phyloP scores from a whole-genome alignment of 2,797 vertebrate species.

The Syndactyla subalaris region DNA sequence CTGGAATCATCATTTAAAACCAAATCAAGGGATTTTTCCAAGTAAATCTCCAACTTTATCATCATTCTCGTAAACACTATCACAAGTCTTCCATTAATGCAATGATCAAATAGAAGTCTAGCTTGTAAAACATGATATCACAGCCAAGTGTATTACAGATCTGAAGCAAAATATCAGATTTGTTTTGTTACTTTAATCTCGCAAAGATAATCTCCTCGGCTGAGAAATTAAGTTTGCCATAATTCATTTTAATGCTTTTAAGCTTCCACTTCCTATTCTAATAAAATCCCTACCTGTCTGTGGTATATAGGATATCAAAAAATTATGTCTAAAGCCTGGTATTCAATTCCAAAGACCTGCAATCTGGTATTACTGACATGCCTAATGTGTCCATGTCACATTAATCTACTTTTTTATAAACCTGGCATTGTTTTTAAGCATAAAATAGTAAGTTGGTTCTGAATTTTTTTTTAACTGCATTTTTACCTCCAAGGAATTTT shows the following conservation, averaged over 20 bases:
- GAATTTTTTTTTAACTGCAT: background rate
- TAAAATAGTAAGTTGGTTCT: background rate
- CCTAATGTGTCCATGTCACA: background rate
- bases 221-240: background rate
- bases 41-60: background rate
- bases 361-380: background rate
- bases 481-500: background rate
- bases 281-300: background rate
- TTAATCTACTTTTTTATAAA: background rate
- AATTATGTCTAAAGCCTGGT: background rate
- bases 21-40: background rate
- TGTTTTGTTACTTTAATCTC: background rate
- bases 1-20: background rate
- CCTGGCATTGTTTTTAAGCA: background rate
- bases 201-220: background rate
- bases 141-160: background rate
- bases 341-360: conserved; percentile 1
- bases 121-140: background rate
- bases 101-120: background rate
- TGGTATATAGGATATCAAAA: background rate
- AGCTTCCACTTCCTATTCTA: background rate
- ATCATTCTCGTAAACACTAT: background rate
- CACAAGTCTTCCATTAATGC: background rate
- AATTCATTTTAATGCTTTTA: conserved; percentile 20
- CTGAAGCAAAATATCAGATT: background rate